A percentile compares a stretch with the other conserved stretches of the same genome.
Evolutionary conservation across 2,113 vertebrate species (phyloP).

Genomic region (Colossoma macropomum): DNA sequence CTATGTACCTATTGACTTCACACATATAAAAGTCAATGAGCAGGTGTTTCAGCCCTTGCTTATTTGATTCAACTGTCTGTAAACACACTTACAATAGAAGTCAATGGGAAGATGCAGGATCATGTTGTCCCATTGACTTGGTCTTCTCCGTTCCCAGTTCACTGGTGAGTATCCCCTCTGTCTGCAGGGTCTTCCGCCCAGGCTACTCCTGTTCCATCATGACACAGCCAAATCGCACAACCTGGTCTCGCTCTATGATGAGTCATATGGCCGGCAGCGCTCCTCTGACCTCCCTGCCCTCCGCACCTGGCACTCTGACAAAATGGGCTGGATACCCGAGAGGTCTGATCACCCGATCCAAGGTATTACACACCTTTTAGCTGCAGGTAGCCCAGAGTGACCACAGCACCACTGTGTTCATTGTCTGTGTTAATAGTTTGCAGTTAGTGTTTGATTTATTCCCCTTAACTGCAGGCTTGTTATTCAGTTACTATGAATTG

Average conservation of each 20-base stretch:
- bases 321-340: conserved; percentile 75
- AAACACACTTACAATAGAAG: too few relatives aligned
- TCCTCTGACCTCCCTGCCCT: conserved; percentile 65
- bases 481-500: too few relatives aligned
- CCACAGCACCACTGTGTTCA: too few relatives aligned
- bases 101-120: too few relatives aligned
- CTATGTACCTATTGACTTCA: too few relatives aligned
- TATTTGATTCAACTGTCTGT: too few relatives aligned
- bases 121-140: too few relatives aligned
- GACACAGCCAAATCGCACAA: conserved; percentile 62
- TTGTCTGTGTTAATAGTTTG: too few relatives aligned
- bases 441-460: too few relatives aligned
- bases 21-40: too few relatives aligned
- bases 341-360: conserved; percentile 73
- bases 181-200: conserved; percentile 78
- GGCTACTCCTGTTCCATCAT: conserved; percentile 74
- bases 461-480: too few relatives aligned
- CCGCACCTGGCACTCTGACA: conserved; percentile 66
- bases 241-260: conserved; percentile 77
- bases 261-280: conserved; percentile 67
- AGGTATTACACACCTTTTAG: conserved; percentile 62
- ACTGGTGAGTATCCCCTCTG: neutral
- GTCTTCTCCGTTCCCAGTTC: neutral
- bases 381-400: neutral
- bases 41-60: too few relatives aligned